These are phyloP conservation scores for Scaeva pyrastri DNA, from an alignment of 2,888 invertebrate genomes.

Conservation along the genomic window DNA sequence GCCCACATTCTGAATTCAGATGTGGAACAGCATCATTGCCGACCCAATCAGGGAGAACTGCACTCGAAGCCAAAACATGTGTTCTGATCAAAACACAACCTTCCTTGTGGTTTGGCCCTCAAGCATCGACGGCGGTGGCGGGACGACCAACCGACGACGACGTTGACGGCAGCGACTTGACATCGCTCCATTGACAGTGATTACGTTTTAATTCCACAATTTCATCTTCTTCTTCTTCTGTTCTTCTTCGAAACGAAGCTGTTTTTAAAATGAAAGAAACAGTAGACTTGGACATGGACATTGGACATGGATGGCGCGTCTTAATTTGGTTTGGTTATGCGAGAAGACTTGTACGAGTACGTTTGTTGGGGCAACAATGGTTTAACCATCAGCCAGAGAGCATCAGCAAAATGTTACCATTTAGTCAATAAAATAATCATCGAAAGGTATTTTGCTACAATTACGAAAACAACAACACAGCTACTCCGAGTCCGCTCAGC, in stretches of 20 bases:
- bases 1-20: slow-evolving; percentile 55
- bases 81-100: slow-evolving; percentile 29
- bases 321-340: slow-evolving; percentile 70
- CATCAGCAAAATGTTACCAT: slow-evolving; percentile 59
- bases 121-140: no score
- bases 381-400: slow-evolving; percentile 32
- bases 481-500: background rate
- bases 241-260: background rate
- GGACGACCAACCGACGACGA: no score
- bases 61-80: slow-evolving; percentile 46
- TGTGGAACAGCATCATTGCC: slow-evolving; percentile 14
- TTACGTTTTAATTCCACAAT: slow-evolving; percentile 63
- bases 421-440: slow-evolving; percentile 73
- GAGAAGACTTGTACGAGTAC: slow-evolving; percentile 64
- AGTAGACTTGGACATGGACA: background rate
- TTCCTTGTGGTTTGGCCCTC: slow-evolving; percentile 55
- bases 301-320: slow-evolving; percentile 51
- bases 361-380: slow-evolving; percentile 58
- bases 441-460: slow-evolving; percentile 68
- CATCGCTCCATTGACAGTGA: slow-evolving; percentile 68
- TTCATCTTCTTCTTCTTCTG: background rate
- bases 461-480: slow-evolving; percentile 40
- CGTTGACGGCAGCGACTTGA: background rate
- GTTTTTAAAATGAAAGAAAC: background rate
- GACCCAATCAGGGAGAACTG: slow-evolving; percentile 66